These are phyloP conservation scores for Strigamia maritima DNA, from an alignment of 2,888 invertebrate species.

Conservation along the genomic window DNA sequence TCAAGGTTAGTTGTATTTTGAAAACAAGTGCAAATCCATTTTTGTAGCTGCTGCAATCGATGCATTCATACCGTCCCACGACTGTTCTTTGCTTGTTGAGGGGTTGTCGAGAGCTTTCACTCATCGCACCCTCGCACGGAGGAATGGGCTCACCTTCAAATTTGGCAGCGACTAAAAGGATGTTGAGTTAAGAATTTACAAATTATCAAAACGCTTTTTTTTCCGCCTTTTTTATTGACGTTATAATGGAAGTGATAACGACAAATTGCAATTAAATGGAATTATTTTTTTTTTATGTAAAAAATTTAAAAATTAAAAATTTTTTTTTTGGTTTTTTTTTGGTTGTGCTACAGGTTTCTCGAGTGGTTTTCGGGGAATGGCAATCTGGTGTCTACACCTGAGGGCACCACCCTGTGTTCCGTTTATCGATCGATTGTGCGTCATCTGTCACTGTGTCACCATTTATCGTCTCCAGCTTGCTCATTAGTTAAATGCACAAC, in stretches of 20 bases:
- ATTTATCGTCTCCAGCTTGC: conserved; percentile 14
- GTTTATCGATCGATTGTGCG: not conserved
- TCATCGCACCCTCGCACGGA: not conserved
- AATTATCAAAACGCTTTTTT: not conserved
- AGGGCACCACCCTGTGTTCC: conserved; percentile 7
- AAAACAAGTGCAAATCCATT: conserved; percentile 10
- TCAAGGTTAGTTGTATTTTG: not conserved
- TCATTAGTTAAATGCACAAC: conserved; percentile 20
- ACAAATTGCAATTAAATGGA: too few species aligned
- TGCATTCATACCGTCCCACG: not conserved
- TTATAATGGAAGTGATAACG: not conserved
- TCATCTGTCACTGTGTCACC: conserved; percentile 22
- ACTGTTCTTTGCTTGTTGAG: conserved; percentile 9
- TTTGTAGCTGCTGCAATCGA: conserved; percentile 26
- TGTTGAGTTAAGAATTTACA: conserved; percentile 1
- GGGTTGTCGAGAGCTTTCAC: not conserved
- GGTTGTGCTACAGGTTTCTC: not conserved
- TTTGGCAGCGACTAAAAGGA: not conserved
- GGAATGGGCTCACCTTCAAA: conserved; percentile 6
- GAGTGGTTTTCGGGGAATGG: not conserved
- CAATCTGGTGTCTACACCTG: not conserved
- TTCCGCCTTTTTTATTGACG: not conserved
- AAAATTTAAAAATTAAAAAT: too few species aligned
- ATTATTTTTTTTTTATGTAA: too few species aligned
- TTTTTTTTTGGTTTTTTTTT: not conserved